Percentiles rank a stretch among this genome's conserved stretches.
Evolutionary conservation across 2,797 vertebrate genomes (phyloP).

Genomic region (Xerus rutilus): DNA sequence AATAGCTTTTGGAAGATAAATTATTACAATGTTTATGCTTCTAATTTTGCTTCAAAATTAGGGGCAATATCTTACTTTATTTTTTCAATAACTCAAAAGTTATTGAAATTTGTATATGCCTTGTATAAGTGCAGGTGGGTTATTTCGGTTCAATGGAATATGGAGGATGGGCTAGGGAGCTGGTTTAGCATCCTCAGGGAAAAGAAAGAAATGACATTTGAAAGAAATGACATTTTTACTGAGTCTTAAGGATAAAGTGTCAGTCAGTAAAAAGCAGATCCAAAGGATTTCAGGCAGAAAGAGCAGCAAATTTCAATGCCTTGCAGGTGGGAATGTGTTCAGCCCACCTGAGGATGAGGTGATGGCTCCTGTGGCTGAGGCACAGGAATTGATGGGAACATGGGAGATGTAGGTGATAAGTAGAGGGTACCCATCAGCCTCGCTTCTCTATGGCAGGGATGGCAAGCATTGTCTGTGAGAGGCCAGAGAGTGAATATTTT

Average conservation of each 20-base stretch:
- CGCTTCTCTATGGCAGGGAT: neutral
- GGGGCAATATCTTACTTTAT: neutral
- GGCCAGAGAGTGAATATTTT: neutral
- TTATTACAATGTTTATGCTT: neutral
- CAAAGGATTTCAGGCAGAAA: neutral
- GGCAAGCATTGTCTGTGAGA: neutral
- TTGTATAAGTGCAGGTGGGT: neutral
- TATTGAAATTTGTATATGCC: neutral
- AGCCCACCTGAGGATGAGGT: neutral
- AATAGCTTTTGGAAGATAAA: neutral
- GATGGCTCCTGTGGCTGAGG: neutral
- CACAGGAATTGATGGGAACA: fast-evolving
- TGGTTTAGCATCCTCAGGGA: neutral
- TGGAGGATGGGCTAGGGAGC: neutral
- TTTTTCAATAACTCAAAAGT: neutral
- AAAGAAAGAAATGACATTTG: neutral
- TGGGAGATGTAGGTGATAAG: neutral
- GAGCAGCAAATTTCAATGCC: neutral
- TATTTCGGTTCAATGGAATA: neutral
- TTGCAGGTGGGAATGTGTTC: neutral
- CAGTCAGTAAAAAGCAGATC: neutral
- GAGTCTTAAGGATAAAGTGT: neutral
- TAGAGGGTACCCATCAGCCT: neutral
- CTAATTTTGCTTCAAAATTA: neutral
- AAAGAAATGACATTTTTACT: neutral